A percentile compares a stretch with the other conserved stretches of the same genome.
Conservation (phyloP, 2,888 invertebrate genomes). For the Hylaea fasciaria region DNA sequence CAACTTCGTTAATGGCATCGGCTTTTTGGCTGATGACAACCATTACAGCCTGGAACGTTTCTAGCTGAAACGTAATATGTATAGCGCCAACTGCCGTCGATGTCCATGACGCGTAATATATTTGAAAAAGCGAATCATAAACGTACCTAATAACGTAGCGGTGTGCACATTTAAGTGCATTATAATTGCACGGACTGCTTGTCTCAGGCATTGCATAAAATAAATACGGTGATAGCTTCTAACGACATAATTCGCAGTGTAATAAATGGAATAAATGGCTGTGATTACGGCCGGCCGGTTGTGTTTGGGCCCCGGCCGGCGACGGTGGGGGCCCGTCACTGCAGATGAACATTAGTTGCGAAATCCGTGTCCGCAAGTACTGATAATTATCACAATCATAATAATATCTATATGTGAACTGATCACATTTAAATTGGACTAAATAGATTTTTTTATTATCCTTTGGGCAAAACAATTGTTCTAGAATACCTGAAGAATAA, state of each 20-base stretch:
- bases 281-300: slow-evolving; percentile 53
- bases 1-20: slow-evolving; percentile 57
- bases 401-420: too few relatives aligned
- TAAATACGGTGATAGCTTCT: slow-evolving; percentile 60
- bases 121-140: slow-evolving; percentile 52
- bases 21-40: slow-evolving; percentile 58
- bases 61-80: slow-evolving; percentile 54
- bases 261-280: slow-evolving; percentile 65
- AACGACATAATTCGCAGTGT: slow-evolving; percentile 64
- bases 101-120: slow-evolving; percentile 51
- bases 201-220: slow-evolving; percentile 59
- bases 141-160: slow-evolving; percentile 49
- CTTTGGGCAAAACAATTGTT: too few relatives aligned
- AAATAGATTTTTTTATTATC: too few relatives aligned
- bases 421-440: too few relatives aligned
- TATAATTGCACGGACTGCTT: slow-evolving; percentile 64
- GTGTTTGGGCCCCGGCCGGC: slow-evolving; percentile 45
- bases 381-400: slow-evolving; percentile 3
- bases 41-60: slow-evolving; percentile 46
- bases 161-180: slow-evolving; percentile 62
- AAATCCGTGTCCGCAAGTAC: slow-evolving; percentile 4
- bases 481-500: too few relatives aligned
- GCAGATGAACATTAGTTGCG: neutral
- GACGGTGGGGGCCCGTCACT: slow-evolving; percentile 16
- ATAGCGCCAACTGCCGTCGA: slow-evolving; percentile 45